Conservation (phyloP, 2,113 vertebrate species). For the Tiliqua scincoides region DNA sequence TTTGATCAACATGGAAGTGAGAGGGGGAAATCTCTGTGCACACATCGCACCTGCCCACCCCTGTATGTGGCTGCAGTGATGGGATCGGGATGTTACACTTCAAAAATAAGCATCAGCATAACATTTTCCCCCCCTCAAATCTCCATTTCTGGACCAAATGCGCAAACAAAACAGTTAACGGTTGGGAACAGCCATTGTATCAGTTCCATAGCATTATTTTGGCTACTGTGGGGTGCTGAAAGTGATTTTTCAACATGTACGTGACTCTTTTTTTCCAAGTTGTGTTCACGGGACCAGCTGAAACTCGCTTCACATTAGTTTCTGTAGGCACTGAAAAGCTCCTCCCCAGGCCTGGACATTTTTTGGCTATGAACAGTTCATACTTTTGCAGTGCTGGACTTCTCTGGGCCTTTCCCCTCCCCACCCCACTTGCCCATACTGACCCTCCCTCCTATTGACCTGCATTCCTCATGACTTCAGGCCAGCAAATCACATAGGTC, state of each 20-base stretch:
- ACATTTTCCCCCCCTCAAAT: background rate
- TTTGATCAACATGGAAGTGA: background rate
- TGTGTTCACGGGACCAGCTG: background rate
- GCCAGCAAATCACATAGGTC: background rate
- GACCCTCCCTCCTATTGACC: background rate
- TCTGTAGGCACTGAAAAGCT: no score
- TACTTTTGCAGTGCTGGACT: background rate
- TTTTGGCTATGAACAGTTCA: background rate
- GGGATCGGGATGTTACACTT: background rate
- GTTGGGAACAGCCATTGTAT: background rate
- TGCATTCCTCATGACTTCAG: background rate
- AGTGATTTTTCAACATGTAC: no score
- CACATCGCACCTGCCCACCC: background rate
- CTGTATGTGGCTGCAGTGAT: background rate
- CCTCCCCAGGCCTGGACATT: no score
- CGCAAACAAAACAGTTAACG: background rate
- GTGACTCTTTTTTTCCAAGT: background rate
- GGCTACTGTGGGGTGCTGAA: background rate
- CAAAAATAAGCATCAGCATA: background rate
- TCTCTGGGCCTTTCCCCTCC: no score
- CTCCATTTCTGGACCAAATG: background rate
- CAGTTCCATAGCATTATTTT: background rate
- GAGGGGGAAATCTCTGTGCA: background rate
- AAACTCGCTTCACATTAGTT: background rate
- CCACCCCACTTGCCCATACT: background rate